Evolutionary conservation across 2,797 vertebrate genomes (phyloP).

Genomic region (Limnodromus scolopaceus): DNA sequence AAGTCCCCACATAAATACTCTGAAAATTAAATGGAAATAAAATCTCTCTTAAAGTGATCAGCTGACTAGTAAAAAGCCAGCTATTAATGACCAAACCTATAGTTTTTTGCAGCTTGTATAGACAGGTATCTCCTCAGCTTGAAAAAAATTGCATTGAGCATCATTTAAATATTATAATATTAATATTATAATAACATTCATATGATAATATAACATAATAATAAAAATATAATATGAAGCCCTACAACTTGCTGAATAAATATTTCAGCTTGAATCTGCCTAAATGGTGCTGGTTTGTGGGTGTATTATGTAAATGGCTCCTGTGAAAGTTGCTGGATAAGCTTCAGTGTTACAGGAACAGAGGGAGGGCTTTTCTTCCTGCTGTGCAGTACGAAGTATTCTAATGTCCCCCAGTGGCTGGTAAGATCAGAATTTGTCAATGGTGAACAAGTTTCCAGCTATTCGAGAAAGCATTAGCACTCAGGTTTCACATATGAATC

Average conservation of each 20-base stretch:
- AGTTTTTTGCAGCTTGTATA: neutral
- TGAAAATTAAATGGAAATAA: neutral
- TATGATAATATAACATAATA: neutral
- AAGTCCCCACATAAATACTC: neutral
- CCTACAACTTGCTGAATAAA: slow-evolving; percentile 37
- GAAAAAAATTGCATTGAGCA: neutral
- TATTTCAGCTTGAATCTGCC: slow-evolving; percentile 36
- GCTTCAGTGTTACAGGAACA: neutral
- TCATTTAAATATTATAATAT: neutral
- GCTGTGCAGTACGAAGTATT: neutral
- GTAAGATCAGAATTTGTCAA: neutral
- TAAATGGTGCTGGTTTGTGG: slow-evolving; percentile 30
- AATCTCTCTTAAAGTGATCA: neutral
- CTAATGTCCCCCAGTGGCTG: neutral
- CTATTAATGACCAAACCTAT: neutral
- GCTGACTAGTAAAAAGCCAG: neutral
- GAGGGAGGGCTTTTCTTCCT: neutral
- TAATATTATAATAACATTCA: neutral
- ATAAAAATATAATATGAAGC: neutral
- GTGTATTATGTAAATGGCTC: slow-evolving; percentile 65
- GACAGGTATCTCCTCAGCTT: neutral
- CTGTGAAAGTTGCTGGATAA: slow-evolving; percentile 50
- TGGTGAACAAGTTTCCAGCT: neutral
- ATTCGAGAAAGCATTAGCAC: neutral
- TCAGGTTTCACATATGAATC: neutral